These are phyloP conservation scores for Chionomys nivalis DNA, from an alignment of 2,113 vertebrate genomes.

Conservation along the genomic window DNA sequence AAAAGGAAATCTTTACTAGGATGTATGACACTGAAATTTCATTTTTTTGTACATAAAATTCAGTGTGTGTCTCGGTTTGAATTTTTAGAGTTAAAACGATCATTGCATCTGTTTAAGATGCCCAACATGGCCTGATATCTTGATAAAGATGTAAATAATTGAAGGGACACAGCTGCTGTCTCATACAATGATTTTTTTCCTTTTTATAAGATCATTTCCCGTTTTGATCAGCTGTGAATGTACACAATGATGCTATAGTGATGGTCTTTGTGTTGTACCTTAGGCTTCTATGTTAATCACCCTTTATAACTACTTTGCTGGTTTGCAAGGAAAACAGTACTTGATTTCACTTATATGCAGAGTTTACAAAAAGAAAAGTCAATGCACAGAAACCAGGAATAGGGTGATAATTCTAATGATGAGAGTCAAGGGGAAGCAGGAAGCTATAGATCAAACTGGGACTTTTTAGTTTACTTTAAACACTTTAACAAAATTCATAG, in stretches of 20 bases:
- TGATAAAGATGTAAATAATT: neutral
- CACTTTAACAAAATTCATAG: neutral
- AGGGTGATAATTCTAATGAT: neutral
- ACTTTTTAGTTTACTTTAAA: conserved; percentile 47
- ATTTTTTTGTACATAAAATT: conserved; percentile 30
- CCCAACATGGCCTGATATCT: neutral
- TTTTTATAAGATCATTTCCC: neutral
- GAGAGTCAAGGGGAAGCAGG: neutral
- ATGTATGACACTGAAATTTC: neutral
- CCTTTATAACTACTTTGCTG: neutral
- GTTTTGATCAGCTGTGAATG: neutral
- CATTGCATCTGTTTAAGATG: neutral
- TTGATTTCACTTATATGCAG: neutral
- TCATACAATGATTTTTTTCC: neutral
- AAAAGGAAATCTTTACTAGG: neutral
- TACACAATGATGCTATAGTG: neutral
- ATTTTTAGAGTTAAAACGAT: neutral
- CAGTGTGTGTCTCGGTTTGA: neutral
- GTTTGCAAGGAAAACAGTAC: neutral
- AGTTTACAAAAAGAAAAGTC: neutral
- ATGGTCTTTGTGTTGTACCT: neutral
- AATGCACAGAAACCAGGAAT: neutral
- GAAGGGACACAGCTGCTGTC: neutral
- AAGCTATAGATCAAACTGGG: neutral
- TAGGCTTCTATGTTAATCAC: neutral